These are phyloP conservation scores for Stenichneumon culpator DNA, from an alignment of 2,888 invertebrate species.

Conservation along the genomic window DNA sequence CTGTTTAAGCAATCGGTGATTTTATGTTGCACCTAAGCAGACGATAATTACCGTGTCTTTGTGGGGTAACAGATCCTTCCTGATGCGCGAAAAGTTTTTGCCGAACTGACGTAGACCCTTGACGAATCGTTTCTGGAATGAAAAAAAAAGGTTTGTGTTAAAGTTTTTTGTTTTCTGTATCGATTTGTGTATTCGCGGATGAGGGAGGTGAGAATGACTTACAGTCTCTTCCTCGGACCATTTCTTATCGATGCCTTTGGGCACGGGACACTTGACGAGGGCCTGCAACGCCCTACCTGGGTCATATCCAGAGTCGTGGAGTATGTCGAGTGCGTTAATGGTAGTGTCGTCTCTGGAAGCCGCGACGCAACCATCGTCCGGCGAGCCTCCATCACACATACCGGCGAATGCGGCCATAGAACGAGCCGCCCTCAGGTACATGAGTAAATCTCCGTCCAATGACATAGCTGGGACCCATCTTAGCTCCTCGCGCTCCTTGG, in stretches of 20 bases:
- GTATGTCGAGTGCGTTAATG: slow-evolving; percentile 97
- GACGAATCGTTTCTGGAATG: slow-evolving; percentile 94
- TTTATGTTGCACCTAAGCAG: no score
- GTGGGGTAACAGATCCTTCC: slow-evolving; percentile 97
- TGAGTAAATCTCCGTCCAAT: slow-evolving; percentile 97
- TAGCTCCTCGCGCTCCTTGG: slow-evolving; percentile 92
- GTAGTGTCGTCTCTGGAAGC: slow-evolving; percentile 99
- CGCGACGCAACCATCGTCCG: slow-evolving; percentile 98
- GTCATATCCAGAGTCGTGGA: slow-evolving; percentile 98
- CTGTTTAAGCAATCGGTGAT: no score
- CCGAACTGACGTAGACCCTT: slow-evolving; percentile 99
- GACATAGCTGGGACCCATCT: slow-evolving; percentile 98
- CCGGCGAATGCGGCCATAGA: slow-evolving; percentile 99
- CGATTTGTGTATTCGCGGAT: background rate
- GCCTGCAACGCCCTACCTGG: slow-evolving; percentile 98
- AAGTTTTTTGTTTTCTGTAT: background rate
- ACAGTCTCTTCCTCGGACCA: slow-evolving; percentile 99
- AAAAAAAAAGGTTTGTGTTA: background rate
- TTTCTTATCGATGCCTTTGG: slow-evolving; percentile 98
- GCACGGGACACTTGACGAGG: slow-evolving; percentile 98
- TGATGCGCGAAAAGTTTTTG: slow-evolving; percentile 99
- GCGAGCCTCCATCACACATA: slow-evolving; percentile 99
- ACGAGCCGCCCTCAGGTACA: slow-evolving; percentile 98
- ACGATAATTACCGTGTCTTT: slow-evolving; percentile 93
- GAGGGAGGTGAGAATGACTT: slow-evolving; percentile 74